Evolutionary conservation across 2,113 vertebrate genomes (phyloP).

Genomic region (Stictonetta naevosa): DNA sequence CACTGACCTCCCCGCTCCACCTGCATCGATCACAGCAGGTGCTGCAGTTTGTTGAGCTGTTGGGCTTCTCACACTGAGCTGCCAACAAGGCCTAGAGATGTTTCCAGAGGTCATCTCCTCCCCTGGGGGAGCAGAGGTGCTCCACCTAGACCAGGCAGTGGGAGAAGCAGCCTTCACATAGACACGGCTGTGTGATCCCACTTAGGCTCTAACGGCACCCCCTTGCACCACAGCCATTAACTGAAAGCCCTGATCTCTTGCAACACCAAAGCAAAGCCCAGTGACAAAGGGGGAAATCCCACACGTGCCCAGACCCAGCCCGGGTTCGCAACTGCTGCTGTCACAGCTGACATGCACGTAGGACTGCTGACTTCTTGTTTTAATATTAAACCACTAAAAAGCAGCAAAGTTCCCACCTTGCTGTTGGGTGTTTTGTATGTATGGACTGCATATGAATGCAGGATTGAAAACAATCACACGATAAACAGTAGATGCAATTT

Average conservation of each 20-base stretch:
- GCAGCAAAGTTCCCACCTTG: background rate
- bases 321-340: background rate
- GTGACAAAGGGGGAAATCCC: fast-evolving
- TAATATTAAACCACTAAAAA: background rate
- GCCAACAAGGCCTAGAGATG: background rate
- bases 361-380: background rate
- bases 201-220: background rate
- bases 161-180: background rate
- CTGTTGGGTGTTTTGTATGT: fast-evolving
- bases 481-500: background rate
- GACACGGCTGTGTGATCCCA: fast-evolving
- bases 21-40: fast-evolving
- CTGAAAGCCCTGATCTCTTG: background rate
- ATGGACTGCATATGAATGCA: background rate
- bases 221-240: background rate
- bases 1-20: fast-evolving
- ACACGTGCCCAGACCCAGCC: background rate
- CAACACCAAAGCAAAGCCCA: background rate
- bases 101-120: background rate
- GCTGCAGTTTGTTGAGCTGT: background rate
- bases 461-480: background rate
- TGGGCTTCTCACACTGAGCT: background rate
- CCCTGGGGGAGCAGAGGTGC: background rate
- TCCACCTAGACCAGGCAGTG: too few relatives aligned
- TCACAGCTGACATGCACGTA: background rate